Percentiles rank a stretch among this genome's conserved stretches.
Evolutionary conservation across 1,140 invertebrate species (phyloP).

Genomic region (Epicauta chinensis): DNA sequence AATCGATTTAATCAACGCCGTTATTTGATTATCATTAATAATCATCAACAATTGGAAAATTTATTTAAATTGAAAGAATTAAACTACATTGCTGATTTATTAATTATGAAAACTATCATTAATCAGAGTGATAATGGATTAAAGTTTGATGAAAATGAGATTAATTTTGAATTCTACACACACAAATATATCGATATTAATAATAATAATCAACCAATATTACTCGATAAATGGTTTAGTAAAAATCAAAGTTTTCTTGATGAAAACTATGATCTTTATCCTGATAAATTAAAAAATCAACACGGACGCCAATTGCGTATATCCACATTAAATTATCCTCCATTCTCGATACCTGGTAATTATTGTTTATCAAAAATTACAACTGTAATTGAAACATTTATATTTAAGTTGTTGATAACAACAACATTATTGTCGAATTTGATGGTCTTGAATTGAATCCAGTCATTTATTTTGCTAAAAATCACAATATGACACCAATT

Average conservation of each 20-base stretch:
- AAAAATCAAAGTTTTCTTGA: conserved; percentile 24
- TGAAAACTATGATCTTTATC: conserved; percentile 24
- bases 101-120: conserved; percentile 13
- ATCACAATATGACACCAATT: conserved; percentile 47
- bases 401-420: no score
- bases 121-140: neutral
- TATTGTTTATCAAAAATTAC: no score
- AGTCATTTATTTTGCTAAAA: conserved; percentile 39
- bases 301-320: conserved; percentile 21
- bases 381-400: no score
- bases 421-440: conserved; percentile 13
- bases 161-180: conserved; percentile 21
- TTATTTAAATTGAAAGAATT: conserved; percentile 22
- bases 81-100: conserved; percentile 24
- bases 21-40: conserved; percentile 6
- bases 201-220: conserved; percentile 11
- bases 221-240: conserved; percentile 31
- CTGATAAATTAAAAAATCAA: conserved; percentile 33
- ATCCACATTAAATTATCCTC: conserved; percentile 31
- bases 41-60: neutral
- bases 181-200: conserved; percentile 25
- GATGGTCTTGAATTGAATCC: conserved; percentile 44
- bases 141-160: neutral
- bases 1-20: conserved; percentile 17
- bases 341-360: conserved; percentile 32